phyloP scores from a whole-genome alignment of 2,797 vertebrate species.

The Gobio occitaniae region DNA sequence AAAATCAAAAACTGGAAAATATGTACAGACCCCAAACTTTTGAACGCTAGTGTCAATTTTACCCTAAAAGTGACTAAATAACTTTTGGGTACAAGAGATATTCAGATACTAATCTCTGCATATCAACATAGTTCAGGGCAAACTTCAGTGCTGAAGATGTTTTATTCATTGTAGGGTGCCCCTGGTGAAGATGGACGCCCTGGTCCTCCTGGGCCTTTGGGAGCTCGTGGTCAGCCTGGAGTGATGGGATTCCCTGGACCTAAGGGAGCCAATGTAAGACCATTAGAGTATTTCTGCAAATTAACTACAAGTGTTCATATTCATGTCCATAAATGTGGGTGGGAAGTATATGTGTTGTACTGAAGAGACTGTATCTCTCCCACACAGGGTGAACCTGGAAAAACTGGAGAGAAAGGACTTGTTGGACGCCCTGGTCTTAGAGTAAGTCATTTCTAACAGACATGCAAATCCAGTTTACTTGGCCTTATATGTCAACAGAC shows the following conservation, averaged over 20 bases:
- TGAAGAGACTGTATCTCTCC: slow-evolving; percentile 36
- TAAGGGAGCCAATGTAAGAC: slow-evolving; percentile 93
- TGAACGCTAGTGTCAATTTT: neutral
- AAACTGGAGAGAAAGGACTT: slow-evolving; percentile 93
- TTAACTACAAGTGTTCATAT: neutral
- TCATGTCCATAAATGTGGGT: neutral
- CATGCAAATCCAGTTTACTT: neutral
- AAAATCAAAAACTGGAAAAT: neutral
- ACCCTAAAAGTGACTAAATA: neutral
- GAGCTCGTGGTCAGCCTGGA: slow-evolving; percentile 94
- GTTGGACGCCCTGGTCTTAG: slow-evolving; percentile 89
- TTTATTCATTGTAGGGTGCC: slow-evolving; percentile 79
- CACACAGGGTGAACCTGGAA: slow-evolving; percentile 90
- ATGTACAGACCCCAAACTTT: neutral
- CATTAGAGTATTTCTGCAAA: slow-evolving; percentile 26
- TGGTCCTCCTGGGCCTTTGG: slow-evolving; percentile 93
- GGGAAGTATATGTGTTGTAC: slow-evolving; percentile 3
- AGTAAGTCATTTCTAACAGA: slow-evolving; percentile 77
- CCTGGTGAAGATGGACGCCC: slow-evolving; percentile 95
- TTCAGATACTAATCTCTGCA: neutral
- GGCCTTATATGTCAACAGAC: neutral
- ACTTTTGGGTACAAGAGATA: neutral
- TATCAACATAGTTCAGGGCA: neutral
- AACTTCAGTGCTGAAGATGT: slow-evolving; percentile 74
- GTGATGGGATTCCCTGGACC: slow-evolving; percentile 99